phyloP scores from a whole-genome alignment of 1,140 invertebrate genomes.

The Penaeus indicus region DNA sequence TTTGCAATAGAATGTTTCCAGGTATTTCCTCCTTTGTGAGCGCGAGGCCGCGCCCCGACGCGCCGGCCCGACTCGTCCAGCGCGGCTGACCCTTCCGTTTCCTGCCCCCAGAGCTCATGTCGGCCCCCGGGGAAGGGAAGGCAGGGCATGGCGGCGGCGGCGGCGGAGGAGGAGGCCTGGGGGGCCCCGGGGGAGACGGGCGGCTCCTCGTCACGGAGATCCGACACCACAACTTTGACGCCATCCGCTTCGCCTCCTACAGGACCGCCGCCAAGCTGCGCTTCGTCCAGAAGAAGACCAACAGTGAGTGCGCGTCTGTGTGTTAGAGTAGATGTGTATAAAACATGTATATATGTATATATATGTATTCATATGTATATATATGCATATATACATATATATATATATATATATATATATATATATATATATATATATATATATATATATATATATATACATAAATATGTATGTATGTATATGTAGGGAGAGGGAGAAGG shows the following conservation, averaged over 20 bases:
- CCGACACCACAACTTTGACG: conserved; percentile 76
- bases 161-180: conserved; percentile 14
- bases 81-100: background rate
- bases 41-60: too few relatives aligned
- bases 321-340: background rate
- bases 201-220: conserved; percentile 58
- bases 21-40: too few relatives aligned
- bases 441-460: conserved; percentile 58
- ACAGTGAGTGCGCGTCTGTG: conserved; percentile 77
- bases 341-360: conserved; percentile 5
- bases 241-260: conserved; percentile 96
- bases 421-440: conserved; percentile 40
- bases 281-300: conserved; percentile 97
- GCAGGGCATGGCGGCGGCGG: background rate
- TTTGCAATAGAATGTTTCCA: too few relatives aligned
- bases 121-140: conserved; percentile 40
- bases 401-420: conserved; percentile 47
- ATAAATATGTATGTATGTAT: conserved; percentile 45
- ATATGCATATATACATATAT: conserved; percentile 50
- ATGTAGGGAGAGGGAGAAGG: background rate
- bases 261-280: conserved; percentile 95
- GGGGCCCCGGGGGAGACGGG: conserved; percentile 30
- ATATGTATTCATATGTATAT: conserved; percentile 22
- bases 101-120: conserved; percentile 43
- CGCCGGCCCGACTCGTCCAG: background rate